These are phyloP conservation scores for Myotis findleyi DNA, from an alignment of 2,797 vertebrate genomes.

Conservation along the genomic window DNA sequence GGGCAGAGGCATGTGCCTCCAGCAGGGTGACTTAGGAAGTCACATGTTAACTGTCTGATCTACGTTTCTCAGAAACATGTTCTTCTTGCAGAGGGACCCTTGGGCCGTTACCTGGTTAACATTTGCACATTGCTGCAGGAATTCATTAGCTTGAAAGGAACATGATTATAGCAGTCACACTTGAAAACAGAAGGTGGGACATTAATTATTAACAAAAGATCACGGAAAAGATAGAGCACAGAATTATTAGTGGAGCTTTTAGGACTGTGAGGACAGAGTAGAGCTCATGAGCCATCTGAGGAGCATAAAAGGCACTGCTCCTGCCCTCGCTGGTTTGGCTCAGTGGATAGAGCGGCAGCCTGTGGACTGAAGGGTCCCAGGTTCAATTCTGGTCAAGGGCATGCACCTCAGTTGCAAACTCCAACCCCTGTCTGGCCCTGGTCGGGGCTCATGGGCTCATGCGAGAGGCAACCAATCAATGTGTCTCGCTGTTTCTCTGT, in stretches of 20 bases:
- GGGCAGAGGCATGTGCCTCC: background rate
- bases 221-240: background rate
- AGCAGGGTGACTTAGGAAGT: background rate
- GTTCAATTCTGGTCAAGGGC: no score
- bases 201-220: conserved; percentile 68
- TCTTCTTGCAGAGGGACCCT: conserved; percentile 34
- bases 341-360: no score
- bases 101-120: conserved; percentile 30
- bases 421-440: no score
- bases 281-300: background rate
- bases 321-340: background rate
- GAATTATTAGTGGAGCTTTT: conserved; percentile 22
- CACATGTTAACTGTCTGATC: conserved; percentile 39
- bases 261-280: background rate
- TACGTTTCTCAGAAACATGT: conserved; percentile 49
- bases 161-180: background rate
- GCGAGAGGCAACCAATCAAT: no score
- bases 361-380: no score
- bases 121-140: conserved; percentile 21
- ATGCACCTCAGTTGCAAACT: no score
- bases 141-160: conserved; percentile 65
- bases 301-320: background rate
- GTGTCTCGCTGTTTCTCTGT: no score
- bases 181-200: conserved; percentile 28
- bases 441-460: no score